Percentiles rank a stretch among this genome's conserved stretches.
Conservation (phyloP, 1,140 invertebrate species). For the Alviniconcha marisindica region DNA sequence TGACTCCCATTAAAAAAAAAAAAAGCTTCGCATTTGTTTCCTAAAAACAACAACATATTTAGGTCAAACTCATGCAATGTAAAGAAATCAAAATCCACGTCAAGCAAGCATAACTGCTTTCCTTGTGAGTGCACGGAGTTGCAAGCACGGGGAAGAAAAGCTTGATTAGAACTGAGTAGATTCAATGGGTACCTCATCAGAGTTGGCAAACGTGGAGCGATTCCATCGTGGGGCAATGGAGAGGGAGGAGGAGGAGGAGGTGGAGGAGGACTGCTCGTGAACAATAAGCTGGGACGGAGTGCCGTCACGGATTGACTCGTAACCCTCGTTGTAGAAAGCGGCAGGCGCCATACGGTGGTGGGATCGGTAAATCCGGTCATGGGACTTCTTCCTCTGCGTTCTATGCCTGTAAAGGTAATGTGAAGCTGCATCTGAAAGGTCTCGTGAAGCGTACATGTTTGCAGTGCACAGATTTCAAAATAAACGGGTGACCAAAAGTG, state of each 20-base stretch:
- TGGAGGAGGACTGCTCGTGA: constrained; percentile 26
- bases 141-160: neutral
- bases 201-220: constrained; percentile 37
- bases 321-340: constrained; percentile 36
- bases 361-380: constrained; percentile 14
- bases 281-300: constrained; percentile 33
- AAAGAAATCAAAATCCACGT: too few relatives aligned
- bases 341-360: constrained; percentile 7
- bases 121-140: too few relatives aligned
- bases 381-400: constrained; percentile 19
- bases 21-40: too few relatives aligned
- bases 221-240: constrained; percentile 39
- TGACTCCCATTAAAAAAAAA: too few relatives aligned
- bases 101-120: too few relatives aligned
- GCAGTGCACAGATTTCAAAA: too few relatives aligned
- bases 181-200: constrained; percentile 41
- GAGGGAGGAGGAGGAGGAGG: constrained; percentile 29
- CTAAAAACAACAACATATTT: too few relatives aligned
- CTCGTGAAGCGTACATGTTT: too few relatives aligned
- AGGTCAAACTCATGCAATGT: too few relatives aligned
- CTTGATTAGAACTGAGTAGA: constrained; percentile 32
- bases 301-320: constrained; percentile 32
- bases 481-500: too few relatives aligned
- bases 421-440: too few relatives aligned
- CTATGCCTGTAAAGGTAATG: constrained; percentile 16